phyloP scores from a whole-genome alignment of 2,888 invertebrate genomes.

The Parasteatoda lunata region DNA sequence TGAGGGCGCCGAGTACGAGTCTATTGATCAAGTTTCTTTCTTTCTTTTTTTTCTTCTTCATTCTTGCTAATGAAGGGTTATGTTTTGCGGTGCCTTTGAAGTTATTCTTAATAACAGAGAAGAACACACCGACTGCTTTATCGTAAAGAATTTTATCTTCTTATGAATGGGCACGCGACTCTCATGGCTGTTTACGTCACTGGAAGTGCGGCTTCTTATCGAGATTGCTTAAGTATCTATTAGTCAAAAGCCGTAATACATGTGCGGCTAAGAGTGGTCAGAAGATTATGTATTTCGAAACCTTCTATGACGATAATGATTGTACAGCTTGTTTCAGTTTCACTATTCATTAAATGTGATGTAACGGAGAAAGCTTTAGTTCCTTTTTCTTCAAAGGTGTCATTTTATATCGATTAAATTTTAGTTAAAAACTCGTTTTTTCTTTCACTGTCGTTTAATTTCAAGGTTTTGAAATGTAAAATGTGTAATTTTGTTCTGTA shows the following conservation, averaged over 20 bases:
- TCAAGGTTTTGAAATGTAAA: too few relatives aligned
- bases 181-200: constrained; percentile 40
- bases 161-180: constrained; percentile 58
- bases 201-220: constrained; percentile 28
- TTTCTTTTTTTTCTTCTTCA: constrained; percentile 12
- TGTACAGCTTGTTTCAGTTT: neutral
- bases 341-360: too few relatives aligned
- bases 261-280: neutral
- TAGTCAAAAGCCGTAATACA: neutral
- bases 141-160: constrained; percentile 48
- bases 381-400: too few relatives aligned
- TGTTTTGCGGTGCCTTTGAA: constrained; percentile 47
- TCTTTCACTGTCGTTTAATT: too few relatives aligned
- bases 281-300: neutral
- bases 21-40: constrained; percentile 50
- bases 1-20: constrained; percentile 47
- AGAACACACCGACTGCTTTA: constrained; percentile 44
- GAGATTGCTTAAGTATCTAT: neutral
- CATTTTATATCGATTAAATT: too few relatives aligned
- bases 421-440: too few relatives aligned
- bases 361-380: too few relatives aligned
- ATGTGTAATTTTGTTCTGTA: too few relatives aligned
- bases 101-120: constrained; percentile 52
- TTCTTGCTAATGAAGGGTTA: constrained; percentile 55
- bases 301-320: neutral